Conservation (phyloP, 2,888 invertebrate species). For the Caradrina kadenii region DNA sequence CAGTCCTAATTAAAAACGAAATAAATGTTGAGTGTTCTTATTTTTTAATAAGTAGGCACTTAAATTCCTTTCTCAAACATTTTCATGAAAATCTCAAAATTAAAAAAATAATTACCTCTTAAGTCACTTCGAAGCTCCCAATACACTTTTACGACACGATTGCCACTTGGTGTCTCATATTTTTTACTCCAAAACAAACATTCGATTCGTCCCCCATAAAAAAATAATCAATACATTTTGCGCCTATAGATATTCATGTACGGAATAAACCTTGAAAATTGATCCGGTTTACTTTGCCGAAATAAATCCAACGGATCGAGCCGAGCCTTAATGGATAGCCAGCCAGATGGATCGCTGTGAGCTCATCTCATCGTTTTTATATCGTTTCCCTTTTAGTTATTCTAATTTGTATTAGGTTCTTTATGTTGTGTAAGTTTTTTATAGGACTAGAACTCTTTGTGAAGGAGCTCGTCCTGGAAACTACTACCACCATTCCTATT, state of each 20-base stretch:
- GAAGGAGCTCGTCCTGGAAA: too few relatives aligned
- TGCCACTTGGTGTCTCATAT: slow-evolving; percentile 2
- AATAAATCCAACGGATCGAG: slow-evolving; percentile 53
- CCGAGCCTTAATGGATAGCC: slow-evolving; percentile 53
- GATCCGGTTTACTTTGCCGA: slow-evolving; percentile 57
- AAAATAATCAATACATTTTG: slow-evolving; percentile 41
- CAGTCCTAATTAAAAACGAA: too few relatives aligned
- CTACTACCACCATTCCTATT: too few relatives aligned
- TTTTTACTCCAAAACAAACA: slow-evolving; percentile 18
- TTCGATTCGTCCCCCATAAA: slow-evolving; percentile 4
- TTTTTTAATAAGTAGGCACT: background rate
- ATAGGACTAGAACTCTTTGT: too few relatives aligned
- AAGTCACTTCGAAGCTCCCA: slow-evolving; percentile 7
- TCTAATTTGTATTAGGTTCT: slow-evolving; percentile 29
- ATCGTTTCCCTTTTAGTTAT: slow-evolving; percentile 30
- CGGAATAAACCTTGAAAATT: slow-evolving; percentile 57
- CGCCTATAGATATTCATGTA: slow-evolving; percentile 29
- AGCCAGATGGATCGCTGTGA: slow-evolving; percentile 44
- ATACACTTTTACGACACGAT: slow-evolving; percentile 14
- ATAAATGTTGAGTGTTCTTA: background rate
- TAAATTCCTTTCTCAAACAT: background rate
- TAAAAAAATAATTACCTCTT: slow-evolving; percentile 7
- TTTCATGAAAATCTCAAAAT: background rate
- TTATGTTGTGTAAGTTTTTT: too few relatives aligned
- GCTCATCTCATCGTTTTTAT: slow-evolving; percentile 46